phyloP scores from a whole-genome alignment of 2,888 invertebrate genomes.

The Chirona hameri region DNA sequence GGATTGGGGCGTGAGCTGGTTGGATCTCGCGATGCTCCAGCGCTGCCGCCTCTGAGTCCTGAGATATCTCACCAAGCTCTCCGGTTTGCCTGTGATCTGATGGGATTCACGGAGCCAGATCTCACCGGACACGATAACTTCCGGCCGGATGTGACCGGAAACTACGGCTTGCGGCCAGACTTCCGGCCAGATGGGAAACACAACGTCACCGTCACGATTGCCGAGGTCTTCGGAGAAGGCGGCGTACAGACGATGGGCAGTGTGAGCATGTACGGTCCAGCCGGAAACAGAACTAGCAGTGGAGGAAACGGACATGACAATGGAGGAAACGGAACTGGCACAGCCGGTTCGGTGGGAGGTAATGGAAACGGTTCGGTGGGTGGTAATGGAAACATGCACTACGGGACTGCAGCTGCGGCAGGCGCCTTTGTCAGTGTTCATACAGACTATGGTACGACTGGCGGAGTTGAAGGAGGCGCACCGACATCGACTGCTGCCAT shows the following conservation, averaged over 20 bases:
- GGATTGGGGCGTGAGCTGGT: background rate
- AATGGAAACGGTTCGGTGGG: no score
- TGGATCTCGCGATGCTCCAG: background rate
- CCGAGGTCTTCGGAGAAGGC: background rate
- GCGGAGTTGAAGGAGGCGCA: no score
- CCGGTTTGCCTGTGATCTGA: constrained; percentile 12
- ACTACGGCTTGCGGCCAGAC: background rate
- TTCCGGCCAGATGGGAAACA: background rate
- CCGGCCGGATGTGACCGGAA: background rate
- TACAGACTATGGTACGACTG: no score
- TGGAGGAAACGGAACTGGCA: no score
- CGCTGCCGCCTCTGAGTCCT: constrained; percentile 1
- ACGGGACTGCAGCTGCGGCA: no score
- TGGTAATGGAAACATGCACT: no score
- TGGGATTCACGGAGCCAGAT: constrained; percentile 5
- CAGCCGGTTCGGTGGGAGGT: no score
- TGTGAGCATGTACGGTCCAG: background rate
- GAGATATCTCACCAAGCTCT: constrained; percentile 27
- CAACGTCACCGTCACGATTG: background rate
- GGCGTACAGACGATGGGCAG: background rate
- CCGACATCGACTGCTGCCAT: no score
- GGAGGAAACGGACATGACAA: no score
- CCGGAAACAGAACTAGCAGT: no score
- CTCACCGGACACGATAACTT: background rate
- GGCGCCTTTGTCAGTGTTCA: no score